Evolutionary conservation across 1,140 invertebrate species (phyloP).

Genomic region (Branchinecta lynchi): DNA sequence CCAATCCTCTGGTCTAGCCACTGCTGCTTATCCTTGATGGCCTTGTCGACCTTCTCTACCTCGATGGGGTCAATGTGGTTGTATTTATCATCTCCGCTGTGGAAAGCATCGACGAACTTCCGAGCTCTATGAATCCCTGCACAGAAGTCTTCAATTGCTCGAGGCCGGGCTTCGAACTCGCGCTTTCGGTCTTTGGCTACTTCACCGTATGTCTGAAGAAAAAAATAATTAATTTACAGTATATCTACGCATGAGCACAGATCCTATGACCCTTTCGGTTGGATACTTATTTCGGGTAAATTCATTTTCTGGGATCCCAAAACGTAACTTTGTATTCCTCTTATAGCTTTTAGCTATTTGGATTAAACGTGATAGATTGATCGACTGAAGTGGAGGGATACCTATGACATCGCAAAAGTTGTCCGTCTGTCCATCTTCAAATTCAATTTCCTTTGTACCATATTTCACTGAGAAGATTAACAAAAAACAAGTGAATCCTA

Average conservation of each 20-base stretch:
- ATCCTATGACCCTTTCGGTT: too few relatives aligned
- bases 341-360: too few relatives aligned
- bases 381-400: too few relatives aligned
- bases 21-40: slow-evolving; percentile 35
- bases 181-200: slow-evolving; percentile 52
- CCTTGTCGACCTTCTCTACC: slow-evolving; percentile 47
- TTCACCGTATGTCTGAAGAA: not conserved
- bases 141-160: slow-evolving; percentile 57
- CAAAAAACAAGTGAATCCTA: too few relatives aligned
- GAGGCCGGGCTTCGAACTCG: slow-evolving; percentile 58
- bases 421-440: too few relatives aligned
- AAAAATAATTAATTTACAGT: not conserved
- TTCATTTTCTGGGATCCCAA: too few relatives aligned
- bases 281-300: too few relatives aligned
- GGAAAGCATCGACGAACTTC: slow-evolving; percentile 51
- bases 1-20: slow-evolving; percentile 59
- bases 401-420: too few relatives aligned
- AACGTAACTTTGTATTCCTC: too few relatives aligned
- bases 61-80: slow-evolving; percentile 64
- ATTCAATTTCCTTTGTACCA: too few relatives aligned
- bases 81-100: slow-evolving; percentile 58
- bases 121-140: slow-evolving; percentile 50
- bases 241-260: not conserved
- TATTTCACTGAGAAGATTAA: too few relatives aligned
- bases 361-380: too few relatives aligned